Evolutionary conservation across 35 echinoderm and acorn worm genomes (phyloP).

Genomic region (Stichopus chloronotus): DNA sequence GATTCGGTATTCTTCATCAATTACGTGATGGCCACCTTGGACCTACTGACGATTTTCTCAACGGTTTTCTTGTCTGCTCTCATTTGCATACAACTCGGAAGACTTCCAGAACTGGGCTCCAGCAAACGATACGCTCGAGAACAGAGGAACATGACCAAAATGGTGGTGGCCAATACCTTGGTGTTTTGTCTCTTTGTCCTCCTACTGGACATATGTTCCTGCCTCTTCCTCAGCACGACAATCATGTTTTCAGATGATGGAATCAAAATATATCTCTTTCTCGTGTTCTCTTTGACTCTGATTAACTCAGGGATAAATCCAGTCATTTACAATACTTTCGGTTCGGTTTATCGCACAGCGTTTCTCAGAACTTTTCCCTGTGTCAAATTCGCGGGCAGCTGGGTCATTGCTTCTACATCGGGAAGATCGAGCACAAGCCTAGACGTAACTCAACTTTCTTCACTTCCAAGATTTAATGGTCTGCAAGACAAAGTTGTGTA

Average conservation of each 20-base stretch:
- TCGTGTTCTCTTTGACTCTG: not conserved
- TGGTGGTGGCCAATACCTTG: not conserved
- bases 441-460: not conserved
- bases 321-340: constrained; percentile 21
- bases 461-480: not conserved
- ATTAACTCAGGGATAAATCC: constrained; percentile 10
- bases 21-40: not conserved
- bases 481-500: too few species aligned
- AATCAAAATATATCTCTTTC: not conserved
- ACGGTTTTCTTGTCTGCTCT: not conserved
- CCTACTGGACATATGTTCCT: not conserved
- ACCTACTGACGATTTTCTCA: not conserved
- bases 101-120: not conserved
- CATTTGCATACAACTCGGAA: not conserved
- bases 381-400: not conserved
- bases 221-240: not conserved
- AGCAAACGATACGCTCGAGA: not conserved
- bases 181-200: not conserved
- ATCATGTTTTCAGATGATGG: not conserved
- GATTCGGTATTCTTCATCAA: not conserved
- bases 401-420: not conserved
- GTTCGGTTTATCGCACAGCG: constrained; percentile 12
- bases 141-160: not conserved
- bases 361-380: not conserved
- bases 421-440: not conserved